Evolutionary conservation across 2,113 vertebrate species (phyloP).

Genomic region (Peromyscus californicus): DNA sequence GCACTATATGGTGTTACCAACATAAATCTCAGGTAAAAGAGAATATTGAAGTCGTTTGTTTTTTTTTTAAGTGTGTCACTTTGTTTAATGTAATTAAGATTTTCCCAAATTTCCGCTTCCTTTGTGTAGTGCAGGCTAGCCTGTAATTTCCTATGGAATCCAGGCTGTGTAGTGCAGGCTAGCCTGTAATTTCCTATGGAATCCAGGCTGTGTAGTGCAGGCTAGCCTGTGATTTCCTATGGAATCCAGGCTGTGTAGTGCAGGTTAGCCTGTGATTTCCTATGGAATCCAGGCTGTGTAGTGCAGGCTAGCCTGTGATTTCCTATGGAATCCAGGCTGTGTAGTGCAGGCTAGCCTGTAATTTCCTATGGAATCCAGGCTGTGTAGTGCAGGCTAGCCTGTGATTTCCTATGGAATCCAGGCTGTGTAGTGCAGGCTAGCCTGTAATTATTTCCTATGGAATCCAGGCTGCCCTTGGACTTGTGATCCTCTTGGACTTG

Average conservation of each 20-base stretch:
- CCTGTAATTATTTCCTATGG: not conserved
- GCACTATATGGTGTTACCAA: conserved; percentile 55
- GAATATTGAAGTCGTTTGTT: conserved; percentile 54
- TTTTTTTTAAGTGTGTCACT: not conserved
- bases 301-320: not conserved
- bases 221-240: not conserved
- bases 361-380: no score
- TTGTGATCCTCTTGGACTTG: not conserved
- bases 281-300: not conserved
- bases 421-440: not conserved
- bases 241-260: not conserved
- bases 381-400: not conserved
- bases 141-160: not conserved
- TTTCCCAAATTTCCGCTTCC: not conserved
- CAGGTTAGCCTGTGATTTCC: not conserved
- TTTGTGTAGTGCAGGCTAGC: not conserved
- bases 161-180: not conserved
- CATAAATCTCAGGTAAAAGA: conserved; percentile 69
- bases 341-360: not conserved
- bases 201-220: not conserved
- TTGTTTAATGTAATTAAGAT: not conserved
- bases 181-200: not conserved
- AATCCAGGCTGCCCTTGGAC: not conserved
- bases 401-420: not conserved
- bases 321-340: no score